Conservation (phyloP, 2,888 invertebrate genomes). For the Dicroscelio sp. region DNA sequence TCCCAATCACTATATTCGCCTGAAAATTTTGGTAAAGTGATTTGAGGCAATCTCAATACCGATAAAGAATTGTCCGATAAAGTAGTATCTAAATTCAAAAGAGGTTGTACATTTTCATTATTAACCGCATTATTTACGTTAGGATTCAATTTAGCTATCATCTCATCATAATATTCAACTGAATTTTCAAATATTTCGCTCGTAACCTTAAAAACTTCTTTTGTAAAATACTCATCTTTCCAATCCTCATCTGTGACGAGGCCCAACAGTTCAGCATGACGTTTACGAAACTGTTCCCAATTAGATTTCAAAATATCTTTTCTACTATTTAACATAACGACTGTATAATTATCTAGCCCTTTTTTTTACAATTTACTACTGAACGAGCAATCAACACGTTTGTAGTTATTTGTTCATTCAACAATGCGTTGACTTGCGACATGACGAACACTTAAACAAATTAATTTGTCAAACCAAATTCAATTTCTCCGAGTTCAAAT, state of each 20-base stretch:
- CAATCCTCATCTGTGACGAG: not conserved
- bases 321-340: not conserved
- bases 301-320: not conserved
- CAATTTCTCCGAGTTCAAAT: too few relatives aligned
- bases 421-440: too few relatives aligned
- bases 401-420: too few relatives aligned
- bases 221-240: not conserved
- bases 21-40: conserved; percentile 11
- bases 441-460: too few relatives aligned
- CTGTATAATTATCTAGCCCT: not conserved
- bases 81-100: not conserved
- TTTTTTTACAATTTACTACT: not conserved
- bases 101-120: too few relatives aligned
- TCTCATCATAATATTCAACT: not conserved
- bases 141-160: not conserved
- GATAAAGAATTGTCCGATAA: not conserved
- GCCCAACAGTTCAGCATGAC: not conserved
- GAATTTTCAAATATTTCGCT: not conserved
- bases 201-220: not conserved
- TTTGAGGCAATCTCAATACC: not conserved
- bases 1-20: conserved; percentile 14
- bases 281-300: conserved; percentile 9
- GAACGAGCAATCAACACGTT: not conserved
- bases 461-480: too few relatives aligned
- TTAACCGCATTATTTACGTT: too few relatives aligned